These are phyloP conservation scores for Prorops nasuta DNA, from an alignment of 1,140 invertebrate species.

Conservation along the genomic window DNA sequence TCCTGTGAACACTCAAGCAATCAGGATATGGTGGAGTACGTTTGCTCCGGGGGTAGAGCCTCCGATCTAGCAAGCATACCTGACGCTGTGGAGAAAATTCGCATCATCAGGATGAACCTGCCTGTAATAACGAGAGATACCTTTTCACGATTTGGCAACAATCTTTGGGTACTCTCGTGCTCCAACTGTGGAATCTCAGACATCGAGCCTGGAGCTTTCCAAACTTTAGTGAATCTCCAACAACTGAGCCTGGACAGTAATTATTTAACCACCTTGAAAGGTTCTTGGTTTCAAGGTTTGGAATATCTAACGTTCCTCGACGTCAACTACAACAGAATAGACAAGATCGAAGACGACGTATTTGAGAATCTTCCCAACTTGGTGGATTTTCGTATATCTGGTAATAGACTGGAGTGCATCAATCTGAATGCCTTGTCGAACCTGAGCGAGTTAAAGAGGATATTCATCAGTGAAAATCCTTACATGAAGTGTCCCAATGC, in stretches of 20 bases:
- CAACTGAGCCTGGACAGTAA: conserved; percentile 47
- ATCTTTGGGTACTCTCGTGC: conserved; percentile 41
- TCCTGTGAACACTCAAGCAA: conserved; percentile 31
- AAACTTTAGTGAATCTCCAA: conserved; percentile 34
- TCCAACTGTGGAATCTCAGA: conserved; percentile 41
- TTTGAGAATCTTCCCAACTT: conserved; percentile 35
- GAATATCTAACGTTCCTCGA: conserved; percentile 44
- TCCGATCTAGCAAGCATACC: conserved; percentile 38
- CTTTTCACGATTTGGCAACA: conserved; percentile 39
- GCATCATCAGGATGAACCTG: conserved; percentile 37
- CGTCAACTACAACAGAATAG: conserved; percentile 46
- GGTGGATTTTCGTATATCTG: conserved; percentile 46
- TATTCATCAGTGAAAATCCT: conserved; percentile 43
- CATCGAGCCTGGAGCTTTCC: conserved; percentile 42
- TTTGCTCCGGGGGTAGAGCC: conserved; percentile 33
- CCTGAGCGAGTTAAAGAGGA: conserved; percentile 34
- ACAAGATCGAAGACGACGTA: conserved; percentile 37
- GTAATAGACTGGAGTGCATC: conserved; percentile 43
- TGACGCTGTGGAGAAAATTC: conserved; percentile 32
- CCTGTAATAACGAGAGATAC: conserved; percentile 24
- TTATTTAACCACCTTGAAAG: conserved; percentile 28
- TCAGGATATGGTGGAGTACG: conserved; percentile 42
- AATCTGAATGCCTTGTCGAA: conserved; percentile 36
- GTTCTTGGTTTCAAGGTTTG: conserved; percentile 40
- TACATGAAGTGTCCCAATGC: conserved; percentile 47